phyloP scores from a whole-genome alignment of 2,113 vertebrate species.

The Crocuta crocuta region DNA sequence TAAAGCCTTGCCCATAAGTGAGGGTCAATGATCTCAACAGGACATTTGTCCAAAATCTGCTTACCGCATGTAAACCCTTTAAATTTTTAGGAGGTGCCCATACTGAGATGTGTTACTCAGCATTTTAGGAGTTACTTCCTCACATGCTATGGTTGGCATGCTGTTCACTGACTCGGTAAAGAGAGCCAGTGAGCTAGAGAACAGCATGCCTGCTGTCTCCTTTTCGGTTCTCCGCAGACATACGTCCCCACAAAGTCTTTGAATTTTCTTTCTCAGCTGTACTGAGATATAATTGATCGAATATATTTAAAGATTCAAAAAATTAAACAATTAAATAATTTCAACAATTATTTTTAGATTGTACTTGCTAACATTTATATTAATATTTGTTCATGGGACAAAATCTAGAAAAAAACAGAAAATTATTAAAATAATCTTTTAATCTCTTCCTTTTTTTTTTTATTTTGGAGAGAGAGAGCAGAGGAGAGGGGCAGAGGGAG shows the following conservation, averaged over 20 bases:
- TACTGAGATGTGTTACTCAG: neutral
- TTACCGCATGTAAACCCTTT: neutral
- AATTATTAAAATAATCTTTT: slow-evolving; percentile 13
- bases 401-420: neutral
- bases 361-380: neutral
- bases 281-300: neutral
- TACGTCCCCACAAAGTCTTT: neutral
- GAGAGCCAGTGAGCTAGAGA: neutral
- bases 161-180: neutral
- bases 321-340: neutral
- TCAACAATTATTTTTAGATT: neutral
- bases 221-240: neutral
- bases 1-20: neutral
- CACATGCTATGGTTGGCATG: neutral
- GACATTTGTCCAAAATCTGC: neutral
- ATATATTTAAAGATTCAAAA: neutral
- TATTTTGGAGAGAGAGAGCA: no score
- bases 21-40: neutral
- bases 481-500: no score
- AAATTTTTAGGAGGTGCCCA: neutral
- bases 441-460: neutral
- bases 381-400: neutral
- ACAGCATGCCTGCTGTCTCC: neutral
- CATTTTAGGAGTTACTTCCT: neutral
- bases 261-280: neutral